Evolutionary conservation across 2,797 vertebrate genomes (phyloP).

Genomic region (Scomberomorus guttatus): DNA sequence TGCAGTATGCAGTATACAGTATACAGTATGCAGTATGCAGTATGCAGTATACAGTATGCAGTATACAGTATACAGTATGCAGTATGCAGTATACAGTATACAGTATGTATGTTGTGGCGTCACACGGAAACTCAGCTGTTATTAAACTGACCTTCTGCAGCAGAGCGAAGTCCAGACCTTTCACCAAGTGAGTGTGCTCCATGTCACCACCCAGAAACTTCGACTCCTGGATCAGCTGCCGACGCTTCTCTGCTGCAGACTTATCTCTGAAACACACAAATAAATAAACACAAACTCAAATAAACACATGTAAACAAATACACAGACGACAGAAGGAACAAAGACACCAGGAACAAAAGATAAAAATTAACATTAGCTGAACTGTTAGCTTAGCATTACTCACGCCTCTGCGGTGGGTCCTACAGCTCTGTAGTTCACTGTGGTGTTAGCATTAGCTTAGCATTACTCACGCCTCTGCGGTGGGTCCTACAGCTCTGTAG

Average conservation of each 20-base stretch:
- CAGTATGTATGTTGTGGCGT: too few relatives aligned
- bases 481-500: slow-evolving; percentile 96
- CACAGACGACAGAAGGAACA: background rate
- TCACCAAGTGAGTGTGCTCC: slow-evolving; percentile 99
- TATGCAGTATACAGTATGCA: too few relatives aligned
- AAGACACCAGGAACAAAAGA: background rate
- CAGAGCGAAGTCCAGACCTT: slow-evolving; percentile 97
- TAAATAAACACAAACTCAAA: too few relatives aligned
- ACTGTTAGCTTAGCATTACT: background rate
- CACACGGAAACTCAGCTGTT: too few relatives aligned
- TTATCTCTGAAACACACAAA: slow-evolving; percentile 89
- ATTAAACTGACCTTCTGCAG: slow-evolving; percentile 88
- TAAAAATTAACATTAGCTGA: too few relatives aligned
- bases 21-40: too few relatives aligned
- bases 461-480: slow-evolving; percentile 92
- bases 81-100: too few relatives aligned
- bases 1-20: too few relatives aligned
- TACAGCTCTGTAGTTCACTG: slow-evolving; percentile 92
- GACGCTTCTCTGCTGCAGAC: slow-evolving; percentile 96
- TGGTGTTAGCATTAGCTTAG: slow-evolving; percentile 79
- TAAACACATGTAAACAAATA: too few relatives aligned
- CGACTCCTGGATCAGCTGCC: slow-evolving; percentile 98
- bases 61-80: too few relatives aligned
- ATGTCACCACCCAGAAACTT: slow-evolving; percentile 99
- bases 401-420: background rate